These are phyloP conservation scores for Salticus scenicus DNA, from an alignment of 2,888 invertebrate species.

Conservation along the genomic window DNA sequence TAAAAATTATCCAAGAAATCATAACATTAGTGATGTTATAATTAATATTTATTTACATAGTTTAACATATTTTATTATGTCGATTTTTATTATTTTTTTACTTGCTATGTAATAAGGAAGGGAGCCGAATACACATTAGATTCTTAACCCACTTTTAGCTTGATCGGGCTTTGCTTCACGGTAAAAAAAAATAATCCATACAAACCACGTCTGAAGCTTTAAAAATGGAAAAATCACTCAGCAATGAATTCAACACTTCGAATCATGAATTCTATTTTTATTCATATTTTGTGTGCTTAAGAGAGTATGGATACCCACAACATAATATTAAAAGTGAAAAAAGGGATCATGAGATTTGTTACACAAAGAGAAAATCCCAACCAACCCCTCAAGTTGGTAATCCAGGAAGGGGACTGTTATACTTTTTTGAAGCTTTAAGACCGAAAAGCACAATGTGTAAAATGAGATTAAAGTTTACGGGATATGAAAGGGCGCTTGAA, in stretches of 20 bases:
- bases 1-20: no score
- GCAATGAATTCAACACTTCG: conserved; percentile 2
- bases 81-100: no score
- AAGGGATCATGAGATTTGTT: conserved; percentile 6
- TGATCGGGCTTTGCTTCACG: no score
- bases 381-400: not conserved
- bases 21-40: no score
- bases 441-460: not conserved
- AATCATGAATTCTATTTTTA: not conserved
- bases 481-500: conserved; percentile 4
- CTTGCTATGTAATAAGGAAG: no score
- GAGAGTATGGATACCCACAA: not conserved
- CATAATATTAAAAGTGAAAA: not conserved
- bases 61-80: no score
- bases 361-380: conserved; percentile 2
- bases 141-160: no score
- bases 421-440: not conserved
- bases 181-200: not conserved
- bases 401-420: not conserved
- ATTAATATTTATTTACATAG: no score
- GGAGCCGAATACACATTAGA: no score
- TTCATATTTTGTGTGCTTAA: not conserved
- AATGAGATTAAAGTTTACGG: conserved; percentile 17
- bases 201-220: not conserved
- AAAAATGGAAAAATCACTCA: not conserved